Conservation (phyloP, 2,113 vertebrate genomes). For the Sylvia atricapilla region DNA sequence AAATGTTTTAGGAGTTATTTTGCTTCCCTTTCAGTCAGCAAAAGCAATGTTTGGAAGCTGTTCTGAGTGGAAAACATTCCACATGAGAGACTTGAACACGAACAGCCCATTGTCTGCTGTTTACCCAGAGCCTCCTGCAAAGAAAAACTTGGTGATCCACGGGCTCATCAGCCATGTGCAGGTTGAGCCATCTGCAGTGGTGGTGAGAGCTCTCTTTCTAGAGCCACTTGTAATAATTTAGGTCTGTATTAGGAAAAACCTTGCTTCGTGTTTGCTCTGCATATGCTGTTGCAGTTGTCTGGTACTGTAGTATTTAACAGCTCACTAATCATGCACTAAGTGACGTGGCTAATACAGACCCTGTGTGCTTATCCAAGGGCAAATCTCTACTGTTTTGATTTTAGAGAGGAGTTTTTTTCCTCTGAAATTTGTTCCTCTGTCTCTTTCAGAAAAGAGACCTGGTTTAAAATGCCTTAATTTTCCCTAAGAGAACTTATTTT, state of each 20-base stretch:
- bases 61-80: neutral
- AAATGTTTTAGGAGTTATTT: neutral
- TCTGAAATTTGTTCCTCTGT: neutral
- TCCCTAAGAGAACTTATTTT: neutral
- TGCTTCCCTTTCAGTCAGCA: neutral
- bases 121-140: neutral
- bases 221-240: neutral
- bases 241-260: neutral
- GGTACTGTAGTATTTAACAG: neutral
- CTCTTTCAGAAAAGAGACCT: neutral
- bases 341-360: neutral
- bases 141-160: accelerated
- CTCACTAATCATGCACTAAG: neutral
- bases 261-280: neutral
- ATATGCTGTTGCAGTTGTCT: neutral
- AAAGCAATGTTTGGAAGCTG: neutral
- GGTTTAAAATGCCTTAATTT: neutral
- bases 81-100: neutral
- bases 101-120: neutral
- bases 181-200: neutral
- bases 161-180: neutral
- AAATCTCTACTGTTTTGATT: neutral
- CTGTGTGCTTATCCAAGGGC: neutral
- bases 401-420: neutral
- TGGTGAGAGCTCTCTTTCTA: neutral